These are phyloP conservation scores for Zaprionus inermis DNA, from an alignment of 1,140 invertebrate genomes.

Conservation along the genomic window DNA sequence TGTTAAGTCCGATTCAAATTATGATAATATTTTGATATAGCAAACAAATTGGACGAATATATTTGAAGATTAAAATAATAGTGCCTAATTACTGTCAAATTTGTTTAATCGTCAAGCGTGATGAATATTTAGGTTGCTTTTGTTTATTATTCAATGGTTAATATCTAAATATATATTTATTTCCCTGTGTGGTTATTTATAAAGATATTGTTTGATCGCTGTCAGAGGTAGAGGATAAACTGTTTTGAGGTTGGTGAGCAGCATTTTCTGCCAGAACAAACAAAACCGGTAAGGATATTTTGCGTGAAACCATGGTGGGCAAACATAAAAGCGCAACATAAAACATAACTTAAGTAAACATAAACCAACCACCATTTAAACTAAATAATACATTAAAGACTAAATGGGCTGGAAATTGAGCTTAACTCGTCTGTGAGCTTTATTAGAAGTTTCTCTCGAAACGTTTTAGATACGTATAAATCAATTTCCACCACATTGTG, in stretches of 20 bases:
- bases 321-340: slow-evolving; percentile 36
- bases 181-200: slow-evolving; percentile 2
- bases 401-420: background rate
- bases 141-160: background rate
- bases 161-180: background rate
- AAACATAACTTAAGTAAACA: slow-evolving; percentile 24
- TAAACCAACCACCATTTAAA: slow-evolving; percentile 13
- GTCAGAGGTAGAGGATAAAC: slow-evolving; percentile 1
- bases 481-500: slow-evolving; percentile 1
- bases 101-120: background rate
- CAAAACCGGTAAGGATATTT: slow-evolving; percentile 8
- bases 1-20: background rate
- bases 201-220: slow-evolving; percentile 1
- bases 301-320: slow-evolving; percentile 25
- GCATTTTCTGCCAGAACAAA: slow-evolving; percentile 32
- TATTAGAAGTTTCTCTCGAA: background rate
- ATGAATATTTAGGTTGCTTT: background rate
- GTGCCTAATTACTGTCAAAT: background rate
- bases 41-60: background rate
- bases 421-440: slow-evolving; percentile 1
- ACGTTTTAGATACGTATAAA: background rate
- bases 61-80: background rate
- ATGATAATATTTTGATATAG: background rate
- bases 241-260: slow-evolving; percentile 34
- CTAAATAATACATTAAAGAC: slow-evolving; percentile 9